These are phyloP conservation scores for Andricus grossulariae DNA, from an alignment of 1,140 invertebrate genomes.

Conservation along the genomic window DNA sequence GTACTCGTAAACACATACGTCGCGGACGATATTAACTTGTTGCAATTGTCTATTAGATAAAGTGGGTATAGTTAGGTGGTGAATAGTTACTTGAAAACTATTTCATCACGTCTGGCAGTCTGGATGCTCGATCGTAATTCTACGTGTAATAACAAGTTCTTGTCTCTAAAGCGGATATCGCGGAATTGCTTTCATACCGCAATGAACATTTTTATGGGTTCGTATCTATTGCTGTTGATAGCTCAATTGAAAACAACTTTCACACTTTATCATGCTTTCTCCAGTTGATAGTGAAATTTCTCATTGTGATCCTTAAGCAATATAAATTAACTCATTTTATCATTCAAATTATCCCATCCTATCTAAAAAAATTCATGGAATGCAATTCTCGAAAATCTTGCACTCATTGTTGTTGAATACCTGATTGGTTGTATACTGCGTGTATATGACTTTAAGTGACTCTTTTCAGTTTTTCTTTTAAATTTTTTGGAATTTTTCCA, in stretches of 20 bases:
- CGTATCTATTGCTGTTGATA: not conserved
- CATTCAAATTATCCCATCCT: no score
- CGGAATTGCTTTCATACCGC: constrained; percentile 15
- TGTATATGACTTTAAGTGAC: no score
- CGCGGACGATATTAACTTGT: constrained; percentile 7
- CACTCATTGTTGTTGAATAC: no score
- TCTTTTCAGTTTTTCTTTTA: no score
- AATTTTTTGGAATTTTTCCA: no score
- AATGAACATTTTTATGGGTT: constrained; percentile 26
- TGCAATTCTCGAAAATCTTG: no score
- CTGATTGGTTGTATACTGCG: no score
- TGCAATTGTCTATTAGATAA: constrained; percentile 13
- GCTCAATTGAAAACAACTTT: not conserved
- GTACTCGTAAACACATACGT: no score
- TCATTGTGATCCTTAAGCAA: no score
- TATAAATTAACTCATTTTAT: no score
- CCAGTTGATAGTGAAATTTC: not conserved
- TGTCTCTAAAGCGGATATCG: constrained; percentile 25
- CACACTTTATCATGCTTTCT: not conserved
- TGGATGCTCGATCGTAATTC: constrained; percentile 14
- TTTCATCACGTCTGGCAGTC: not conserved
- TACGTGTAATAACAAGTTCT: constrained; percentile 27
- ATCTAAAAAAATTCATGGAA: no score
- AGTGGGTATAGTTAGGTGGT: constrained; percentile 12
- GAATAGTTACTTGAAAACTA: constrained; percentile 12